Percentiles rank a stretch among this genome's conserved stretches.
Conservation (phyloP, 2,797 vertebrate species). For the Carduelis carduelis region DNA sequence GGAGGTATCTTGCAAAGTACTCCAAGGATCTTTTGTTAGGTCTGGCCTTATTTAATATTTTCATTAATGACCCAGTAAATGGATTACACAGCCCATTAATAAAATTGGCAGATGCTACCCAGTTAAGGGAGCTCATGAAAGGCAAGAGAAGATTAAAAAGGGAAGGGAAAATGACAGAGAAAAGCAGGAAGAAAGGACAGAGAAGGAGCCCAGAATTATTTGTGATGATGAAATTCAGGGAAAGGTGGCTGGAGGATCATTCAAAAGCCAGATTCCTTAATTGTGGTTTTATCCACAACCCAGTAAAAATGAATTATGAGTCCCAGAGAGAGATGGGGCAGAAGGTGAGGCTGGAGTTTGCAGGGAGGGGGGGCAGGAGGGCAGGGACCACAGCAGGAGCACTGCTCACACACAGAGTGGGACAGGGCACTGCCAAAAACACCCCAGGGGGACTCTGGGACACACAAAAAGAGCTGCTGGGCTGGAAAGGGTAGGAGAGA, state of each 20-base stretch:
- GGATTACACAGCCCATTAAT: slow-evolving; percentile 57
- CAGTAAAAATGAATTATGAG: neutral
- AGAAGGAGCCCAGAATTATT: neutral
- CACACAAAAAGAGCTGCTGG: rapidly evolving
- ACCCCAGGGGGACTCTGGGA: neutral
- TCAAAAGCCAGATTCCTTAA: neutral
- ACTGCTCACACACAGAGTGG: neutral
- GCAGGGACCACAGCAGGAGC: neutral
- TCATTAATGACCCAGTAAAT: slow-evolving; percentile 61
- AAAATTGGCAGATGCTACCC: slow-evolving; percentile 58
- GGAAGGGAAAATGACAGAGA: neutral
- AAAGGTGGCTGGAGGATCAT: neutral
- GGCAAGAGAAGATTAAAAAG: neutral
- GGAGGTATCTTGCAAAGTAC: slow-evolving; percentile 47
- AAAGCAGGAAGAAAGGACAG: neutral
- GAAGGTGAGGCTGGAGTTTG: neutral
- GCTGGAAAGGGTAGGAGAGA: neutral
- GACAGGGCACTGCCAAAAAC: neutral
- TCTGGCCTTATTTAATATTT: slow-evolving; percentile 62
- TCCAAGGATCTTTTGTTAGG: slow-evolving; percentile 64
- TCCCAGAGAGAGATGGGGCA: neutral
- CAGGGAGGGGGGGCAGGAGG: neutral
- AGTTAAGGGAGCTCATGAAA: neutral
- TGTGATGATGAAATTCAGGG: neutral
- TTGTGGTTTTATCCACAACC: neutral